Evolutionary conservation across 2,888 invertebrate species (phyloP).

Genomic region (Agonopterix subpropinquella): DNA sequence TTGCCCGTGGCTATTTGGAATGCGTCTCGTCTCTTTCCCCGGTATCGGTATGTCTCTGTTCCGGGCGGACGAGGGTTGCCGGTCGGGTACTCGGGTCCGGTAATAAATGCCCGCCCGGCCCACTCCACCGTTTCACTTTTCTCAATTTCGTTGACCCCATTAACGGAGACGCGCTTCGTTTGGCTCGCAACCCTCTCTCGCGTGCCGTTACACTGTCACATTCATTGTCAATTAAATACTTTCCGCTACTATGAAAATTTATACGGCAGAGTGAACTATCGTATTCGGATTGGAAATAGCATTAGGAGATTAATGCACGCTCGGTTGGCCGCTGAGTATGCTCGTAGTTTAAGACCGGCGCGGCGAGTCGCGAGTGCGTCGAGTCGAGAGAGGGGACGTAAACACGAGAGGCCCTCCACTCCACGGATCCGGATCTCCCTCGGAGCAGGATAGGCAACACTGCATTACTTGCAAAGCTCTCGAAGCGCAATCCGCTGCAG

Average conservation of each 20-base stretch:
- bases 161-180: conserved; percentile 53
- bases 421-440: background rate
- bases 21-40: conserved; percentile 20
- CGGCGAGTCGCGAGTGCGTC: background rate
- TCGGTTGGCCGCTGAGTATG: conserved; percentile 10
- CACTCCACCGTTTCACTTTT: conserved; percentile 59
- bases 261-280: conserved; percentile 34
- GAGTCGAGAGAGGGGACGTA: background rate
- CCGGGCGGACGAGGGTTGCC: conserved; percentile 26
- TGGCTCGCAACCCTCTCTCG: conserved; percentile 47
- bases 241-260: conserved; percentile 24
- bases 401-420: background rate
- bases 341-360: background rate
- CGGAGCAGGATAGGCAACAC: background rate
- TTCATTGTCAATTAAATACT: conserved; percentile 60
- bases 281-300: conserved; percentile 25
- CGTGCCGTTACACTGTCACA: conserved; percentile 47
- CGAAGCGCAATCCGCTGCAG: background rate
- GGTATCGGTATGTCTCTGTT: conserved; percentile 17
- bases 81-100: conserved; percentile 22
- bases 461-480: background rate
- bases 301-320: conserved; percentile 29
- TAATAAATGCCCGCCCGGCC: conserved; percentile 48
- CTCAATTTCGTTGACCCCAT: conserved; percentile 68
- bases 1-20: conserved; percentile 24